These are phyloP conservation scores for Echeneis naucrates DNA, from an alignment of 2,797 vertebrate genomes.

Conservation along the genomic window DNA sequence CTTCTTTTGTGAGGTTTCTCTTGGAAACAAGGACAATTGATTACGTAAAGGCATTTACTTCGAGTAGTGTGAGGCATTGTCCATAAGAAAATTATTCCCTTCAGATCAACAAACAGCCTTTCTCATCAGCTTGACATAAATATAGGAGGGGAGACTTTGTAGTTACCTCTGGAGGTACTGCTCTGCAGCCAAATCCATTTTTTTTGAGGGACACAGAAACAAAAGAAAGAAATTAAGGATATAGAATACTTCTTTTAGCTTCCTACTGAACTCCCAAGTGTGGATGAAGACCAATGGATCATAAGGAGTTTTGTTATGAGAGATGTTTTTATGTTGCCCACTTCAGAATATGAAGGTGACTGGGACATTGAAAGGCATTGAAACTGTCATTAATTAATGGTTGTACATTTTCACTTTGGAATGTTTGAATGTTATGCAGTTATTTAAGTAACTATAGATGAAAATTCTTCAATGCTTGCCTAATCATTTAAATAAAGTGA, in stretches of 20 bases:
- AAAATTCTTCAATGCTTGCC: constrained; percentile 76
- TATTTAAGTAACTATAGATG: constrained; percentile 83
- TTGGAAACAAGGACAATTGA: constrained; percentile 65
- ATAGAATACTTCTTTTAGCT: constrained; percentile 39
- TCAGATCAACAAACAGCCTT: constrained; percentile 48
- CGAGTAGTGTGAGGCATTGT: constrained; percentile 36
- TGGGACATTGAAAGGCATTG: constrained; percentile 60
- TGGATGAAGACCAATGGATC: constrained; percentile 43
- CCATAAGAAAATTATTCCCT: constrained; percentile 47
- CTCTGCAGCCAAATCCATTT: constrained; percentile 41
- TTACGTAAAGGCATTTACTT: constrained; percentile 69
- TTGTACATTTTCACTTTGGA: constrained; percentile 84
- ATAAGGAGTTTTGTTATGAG: constrained; percentile 53
- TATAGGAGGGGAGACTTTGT: constrained; percentile 34
- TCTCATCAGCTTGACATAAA: constrained; percentile 53
- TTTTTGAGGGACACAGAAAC: constrained; percentile 26
- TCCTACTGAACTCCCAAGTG: constrained; percentile 21
- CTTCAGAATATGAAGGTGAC: constrained; percentile 59
- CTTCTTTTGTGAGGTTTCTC: constrained; percentile 43
- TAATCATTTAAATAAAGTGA: constrained; percentile 86
- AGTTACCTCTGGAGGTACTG: constrained; percentile 28
- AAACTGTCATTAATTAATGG: constrained; percentile 68
- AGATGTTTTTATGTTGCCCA: constrained; percentile 61
- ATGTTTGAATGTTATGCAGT: constrained; percentile 79
- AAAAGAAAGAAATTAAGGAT: constrained; percentile 27